Evolutionary conservation across 2,888 invertebrate genomes (phyloP).

Genomic region (Clitarchus hookeri): DNA sequence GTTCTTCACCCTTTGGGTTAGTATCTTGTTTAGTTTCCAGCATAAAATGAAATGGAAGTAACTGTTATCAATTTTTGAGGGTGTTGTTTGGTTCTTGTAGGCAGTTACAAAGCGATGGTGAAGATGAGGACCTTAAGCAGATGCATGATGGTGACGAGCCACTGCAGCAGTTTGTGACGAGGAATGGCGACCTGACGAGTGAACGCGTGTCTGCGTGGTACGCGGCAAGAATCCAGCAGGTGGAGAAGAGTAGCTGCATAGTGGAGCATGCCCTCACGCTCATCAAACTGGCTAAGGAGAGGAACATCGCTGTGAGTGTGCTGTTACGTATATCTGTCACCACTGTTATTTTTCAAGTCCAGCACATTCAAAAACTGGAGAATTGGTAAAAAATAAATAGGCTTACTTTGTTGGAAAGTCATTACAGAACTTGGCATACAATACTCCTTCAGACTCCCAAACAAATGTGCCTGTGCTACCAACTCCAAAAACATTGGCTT

Average conservation of each 20-base stretch:
- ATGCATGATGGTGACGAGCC: conserved; percentile 50
- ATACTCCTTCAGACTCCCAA: too few species aligned
- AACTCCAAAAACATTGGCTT: too few species aligned
- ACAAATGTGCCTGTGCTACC: too few species aligned
- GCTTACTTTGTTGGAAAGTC: too few species aligned
- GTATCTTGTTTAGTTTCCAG: too few species aligned
- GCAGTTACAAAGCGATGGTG: conserved; percentile 47
- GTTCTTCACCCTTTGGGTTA: too few species aligned
- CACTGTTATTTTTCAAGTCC: too few species aligned
- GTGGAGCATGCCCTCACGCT: conserved; percentile 69
- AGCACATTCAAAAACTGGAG: too few species aligned
- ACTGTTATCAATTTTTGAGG: not conserved
- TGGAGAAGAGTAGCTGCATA: conserved; percentile 66
- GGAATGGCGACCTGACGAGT: conserved; percentile 47
- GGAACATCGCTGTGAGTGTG: conserved; percentile 56
- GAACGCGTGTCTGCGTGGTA: conserved; percentile 61
- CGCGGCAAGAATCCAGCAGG: conserved; percentile 63
- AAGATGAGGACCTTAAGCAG: conserved; percentile 45
- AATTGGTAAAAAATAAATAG: too few species aligned
- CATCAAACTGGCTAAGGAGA: conserved; percentile 60
- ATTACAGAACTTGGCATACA: too few species aligned
- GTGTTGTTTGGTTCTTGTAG: conserved; percentile 38
- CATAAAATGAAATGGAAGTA: not conserved
- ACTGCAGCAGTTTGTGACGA: conserved; percentile 39
- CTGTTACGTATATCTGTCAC: too few species aligned